Evolutionary conservation across 2,113 vertebrate genomes (phyloP).

Genomic region (Scomber colias): DNA sequence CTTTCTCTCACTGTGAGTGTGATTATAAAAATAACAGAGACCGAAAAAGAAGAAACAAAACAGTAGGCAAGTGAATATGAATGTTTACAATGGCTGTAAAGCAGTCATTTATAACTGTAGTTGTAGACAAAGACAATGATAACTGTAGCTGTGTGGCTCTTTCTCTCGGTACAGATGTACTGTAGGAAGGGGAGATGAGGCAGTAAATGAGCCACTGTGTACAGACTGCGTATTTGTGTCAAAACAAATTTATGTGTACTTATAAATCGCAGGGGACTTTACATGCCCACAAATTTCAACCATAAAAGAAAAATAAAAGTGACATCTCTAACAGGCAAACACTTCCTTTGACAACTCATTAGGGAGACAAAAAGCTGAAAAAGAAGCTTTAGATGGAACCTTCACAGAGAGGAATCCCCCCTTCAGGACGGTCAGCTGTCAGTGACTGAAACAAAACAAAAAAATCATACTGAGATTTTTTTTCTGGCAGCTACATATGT

Average conservation of each 20-base stretch:
- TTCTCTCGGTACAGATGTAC: neutral
- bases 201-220: neutral
- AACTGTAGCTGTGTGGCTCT: neutral
- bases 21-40: neutral
- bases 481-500: neutral
- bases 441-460: neutral
- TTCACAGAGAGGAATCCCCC: too few species aligned
- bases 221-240: too few species aligned
- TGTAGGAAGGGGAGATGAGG: neutral
- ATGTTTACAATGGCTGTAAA: neutral
- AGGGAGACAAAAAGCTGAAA: too few species aligned
- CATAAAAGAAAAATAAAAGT: too few species aligned
- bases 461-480: neutral
- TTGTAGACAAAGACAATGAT: neutral
- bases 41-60: neutral
- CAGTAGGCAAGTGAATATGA: neutral
- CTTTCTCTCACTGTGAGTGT: neutral
- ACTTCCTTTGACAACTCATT: too few species aligned
- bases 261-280: too few species aligned
- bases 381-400: too few species aligned
- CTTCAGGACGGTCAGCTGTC: neutral
- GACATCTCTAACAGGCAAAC: too few species aligned
- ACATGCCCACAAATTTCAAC: too few species aligned
- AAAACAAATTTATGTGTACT: too few species aligned
- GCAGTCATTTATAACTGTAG: neutral